A percentile compares a stretch with the other conserved stretches of the same genome.
These are phyloP conservation scores for Petaurus breviceps DNA, from an alignment of 2,113 vertebrate species.

Conservation along the genomic window DNA sequence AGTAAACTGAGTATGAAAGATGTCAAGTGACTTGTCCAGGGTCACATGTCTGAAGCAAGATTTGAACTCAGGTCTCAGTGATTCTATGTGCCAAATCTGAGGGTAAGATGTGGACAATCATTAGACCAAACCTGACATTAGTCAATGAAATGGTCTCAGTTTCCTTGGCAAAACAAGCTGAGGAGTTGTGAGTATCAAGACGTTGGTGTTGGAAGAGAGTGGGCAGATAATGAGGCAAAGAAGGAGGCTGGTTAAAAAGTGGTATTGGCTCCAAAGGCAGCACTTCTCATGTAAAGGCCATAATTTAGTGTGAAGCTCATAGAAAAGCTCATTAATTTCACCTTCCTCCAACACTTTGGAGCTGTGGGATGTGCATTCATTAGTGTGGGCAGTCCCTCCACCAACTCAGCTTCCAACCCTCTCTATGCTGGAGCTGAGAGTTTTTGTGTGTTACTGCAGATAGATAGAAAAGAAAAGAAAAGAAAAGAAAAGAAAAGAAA, in stretches of 20 bases:
- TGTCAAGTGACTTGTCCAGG: neutral
- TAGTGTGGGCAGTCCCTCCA: neutral
- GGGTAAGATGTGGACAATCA: neutral
- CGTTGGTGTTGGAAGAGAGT: constrained; percentile 71
- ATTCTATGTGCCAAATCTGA: neutral
- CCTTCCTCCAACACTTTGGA: neutral
- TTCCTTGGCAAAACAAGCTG: constrained; percentile 48
- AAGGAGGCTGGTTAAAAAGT: constrained; percentile 74
- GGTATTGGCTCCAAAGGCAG: constrained; percentile 73
- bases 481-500: no score
- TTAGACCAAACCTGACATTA: constrained; percentile 39
- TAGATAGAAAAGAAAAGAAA: no score
- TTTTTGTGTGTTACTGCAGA: neutral
- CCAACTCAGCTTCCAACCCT: neutral
- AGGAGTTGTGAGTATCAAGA: constrained; percentile 63
- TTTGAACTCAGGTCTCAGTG: neutral
- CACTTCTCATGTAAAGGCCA: constrained; percentile 77
- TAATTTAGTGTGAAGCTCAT: constrained; percentile 73
- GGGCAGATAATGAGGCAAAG: constrained; percentile 72
- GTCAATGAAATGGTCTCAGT: constrained; percentile 38
- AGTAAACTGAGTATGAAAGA: neutral
- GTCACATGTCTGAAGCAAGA: neutral
- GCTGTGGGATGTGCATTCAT: neutral
- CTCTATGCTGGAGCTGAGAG: neutral
- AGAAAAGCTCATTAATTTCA: constrained; percentile 71